Percentiles rank a stretch among this genome's conserved stretches.
These are phyloP conservation scores for Sericinus montela DNA, from an alignment of 2,888 invertebrate species.

Conservation along the genomic window DNA sequence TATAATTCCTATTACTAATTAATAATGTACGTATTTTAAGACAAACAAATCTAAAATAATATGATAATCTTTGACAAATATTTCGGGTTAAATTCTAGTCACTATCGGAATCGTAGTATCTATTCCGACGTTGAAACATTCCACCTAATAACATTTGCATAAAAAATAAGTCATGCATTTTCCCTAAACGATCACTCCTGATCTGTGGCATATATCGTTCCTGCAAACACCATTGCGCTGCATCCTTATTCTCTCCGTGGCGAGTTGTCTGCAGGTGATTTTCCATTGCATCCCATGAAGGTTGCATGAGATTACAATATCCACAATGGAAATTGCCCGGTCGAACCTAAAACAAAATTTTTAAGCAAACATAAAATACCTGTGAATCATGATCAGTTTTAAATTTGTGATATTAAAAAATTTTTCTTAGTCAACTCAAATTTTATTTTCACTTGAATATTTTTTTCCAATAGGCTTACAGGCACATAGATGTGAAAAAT, in stretches of 20 bases:
- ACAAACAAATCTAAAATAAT: too few relatives aligned
- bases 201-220: conserved; percentile 20
- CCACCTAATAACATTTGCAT: not conserved
- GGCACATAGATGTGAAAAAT: too few relatives aligned
- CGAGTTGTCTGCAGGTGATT: conserved; percentile 26
- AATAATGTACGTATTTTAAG: too few relatives aligned
- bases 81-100: too few relatives aligned
- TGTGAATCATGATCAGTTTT: too few relatives aligned
- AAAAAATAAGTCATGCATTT: not conserved
- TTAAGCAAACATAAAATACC: not conserved
- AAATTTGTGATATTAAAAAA: too few relatives aligned
- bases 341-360: conserved; percentile 23
- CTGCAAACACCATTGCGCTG: conserved; percentile 23
- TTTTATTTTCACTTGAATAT: too few relatives aligned
- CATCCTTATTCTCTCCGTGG: conserved; percentile 28
- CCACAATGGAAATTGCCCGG: conserved; percentile 36
- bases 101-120: not conserved
- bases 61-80: too few relatives aligned
- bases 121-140: not conserved
- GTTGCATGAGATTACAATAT: conserved; percentile 30
- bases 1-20: too few relatives aligned
- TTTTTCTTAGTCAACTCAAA: too few relatives aligned
- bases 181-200: not conserved
- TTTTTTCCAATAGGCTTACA: too few relatives aligned
- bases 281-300: conserved; percentile 24